Base-by-base conservation (phyloP, 2,888 invertebrate species). In the Brachyopa scutellaris region DNA sequence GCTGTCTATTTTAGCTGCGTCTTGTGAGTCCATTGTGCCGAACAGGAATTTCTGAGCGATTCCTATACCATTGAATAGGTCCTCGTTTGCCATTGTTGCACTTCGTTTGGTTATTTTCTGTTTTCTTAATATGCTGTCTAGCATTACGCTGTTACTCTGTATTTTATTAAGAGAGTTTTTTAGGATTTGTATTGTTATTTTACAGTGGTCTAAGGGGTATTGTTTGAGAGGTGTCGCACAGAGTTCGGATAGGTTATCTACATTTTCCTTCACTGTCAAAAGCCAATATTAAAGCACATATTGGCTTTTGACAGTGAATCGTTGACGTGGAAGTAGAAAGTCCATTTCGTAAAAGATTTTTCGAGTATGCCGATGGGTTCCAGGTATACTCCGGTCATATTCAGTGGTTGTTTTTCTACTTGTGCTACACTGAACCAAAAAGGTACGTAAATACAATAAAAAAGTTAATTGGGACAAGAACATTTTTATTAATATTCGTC, bases 41-140 rank as follows among this genome's bases (percentile, higher is more conserved):
- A 53, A 53, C 31, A 53, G 17, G 17, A 53, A 57, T 57, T 57
- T 59, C 31, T 15, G 15, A 15, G 31, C 31, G 2, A 17, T 42
- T 29, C 59, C 42, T 59, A 59, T 42, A 15, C 42, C 59, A 31
- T 31, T 45, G 9, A 61, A 61, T 11, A 61, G 13, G 21, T 31
- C 31, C 2, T 29, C 17, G 8, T 61, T 31, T 31, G 21, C 33
- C 31, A 45, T n/a, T 51, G 31, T 51, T 19, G 13, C n/a, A 15
- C 26, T 19, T 59, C 42, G 19, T 31, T 45, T 42, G 2, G 11
- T 23, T 13, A 21, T n/a, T 45, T 7, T 57, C 0, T 26, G 23
- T 45, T 59, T 59, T 8, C 17, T 9, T 40, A 59, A 59, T 36
- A 57, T 51, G 11, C 51, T 11, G n/a, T 55, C 36, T 6, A 55